Conservation (phyloP, 2,797 vertebrate species). For the Champsocephalus esox region DNA sequence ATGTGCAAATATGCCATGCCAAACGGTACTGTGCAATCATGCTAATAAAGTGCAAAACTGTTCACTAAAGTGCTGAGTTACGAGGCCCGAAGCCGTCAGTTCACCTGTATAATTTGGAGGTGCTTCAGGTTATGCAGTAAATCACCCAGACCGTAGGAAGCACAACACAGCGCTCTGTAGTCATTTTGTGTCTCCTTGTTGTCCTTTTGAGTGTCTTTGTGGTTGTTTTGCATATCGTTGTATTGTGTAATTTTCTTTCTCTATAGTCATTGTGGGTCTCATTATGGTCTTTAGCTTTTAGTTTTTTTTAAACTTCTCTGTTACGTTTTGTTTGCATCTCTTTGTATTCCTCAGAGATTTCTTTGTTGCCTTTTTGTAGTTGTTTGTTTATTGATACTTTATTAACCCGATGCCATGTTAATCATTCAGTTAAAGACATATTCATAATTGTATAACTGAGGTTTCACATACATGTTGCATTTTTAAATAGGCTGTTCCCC, state of each 20-base stretch:
- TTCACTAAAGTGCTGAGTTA: too few species aligned
- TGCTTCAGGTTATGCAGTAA: neutral
- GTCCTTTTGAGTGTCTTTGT: neutral
- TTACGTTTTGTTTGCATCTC: neutral
- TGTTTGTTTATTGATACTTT: neutral
- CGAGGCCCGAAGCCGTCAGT: too few species aligned
- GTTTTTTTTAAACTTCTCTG: neutral
- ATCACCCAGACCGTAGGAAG: slow-evolving; percentile 2
- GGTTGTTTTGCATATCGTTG: neutral
- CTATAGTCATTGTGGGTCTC: neutral
- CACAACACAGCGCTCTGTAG: neutral
- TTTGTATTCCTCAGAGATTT: neutral
- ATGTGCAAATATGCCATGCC: too few species aligned
- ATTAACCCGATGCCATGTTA: too few species aligned
- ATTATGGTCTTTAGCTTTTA: neutral
- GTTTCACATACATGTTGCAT: neutral
- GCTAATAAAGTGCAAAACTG: too few species aligned
- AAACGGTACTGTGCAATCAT: too few species aligned
- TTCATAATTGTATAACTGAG: neutral
- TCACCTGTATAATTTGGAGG: neutral
- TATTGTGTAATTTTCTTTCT: neutral
- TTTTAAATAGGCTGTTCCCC: neutral
- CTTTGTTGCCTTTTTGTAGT: neutral
- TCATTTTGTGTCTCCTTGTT: neutral
- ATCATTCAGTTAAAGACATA: neutral